Percentiles rank a stretch among this genome's conserved stretches.
phyloP scores from a whole-genome alignment of 2,113 vertebrate species.

The Psittacus erithacus region DNA sequence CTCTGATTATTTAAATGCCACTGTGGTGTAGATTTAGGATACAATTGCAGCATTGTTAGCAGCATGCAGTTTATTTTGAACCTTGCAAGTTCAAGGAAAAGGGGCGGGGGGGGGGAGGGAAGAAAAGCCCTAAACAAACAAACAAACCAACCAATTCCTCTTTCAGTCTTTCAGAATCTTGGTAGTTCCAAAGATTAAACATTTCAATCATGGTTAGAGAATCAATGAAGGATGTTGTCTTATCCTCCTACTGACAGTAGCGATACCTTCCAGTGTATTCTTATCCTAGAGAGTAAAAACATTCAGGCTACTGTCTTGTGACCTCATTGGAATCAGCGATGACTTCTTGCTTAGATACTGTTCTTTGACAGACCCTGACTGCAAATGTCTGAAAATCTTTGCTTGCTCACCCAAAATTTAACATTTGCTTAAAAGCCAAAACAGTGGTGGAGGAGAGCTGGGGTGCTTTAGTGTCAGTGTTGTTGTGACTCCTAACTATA shows the following conservation, averaged over 20 bases:
- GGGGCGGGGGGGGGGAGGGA: too few species aligned
- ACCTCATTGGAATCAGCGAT: fast-evolving
- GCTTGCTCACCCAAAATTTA: not conserved
- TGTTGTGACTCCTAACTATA: not conserved
- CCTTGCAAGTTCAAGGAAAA: not conserved
- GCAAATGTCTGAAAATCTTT: not conserved
- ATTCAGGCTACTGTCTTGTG: not conserved
- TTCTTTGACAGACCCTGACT: not conserved
- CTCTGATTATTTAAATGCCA: not conserved
- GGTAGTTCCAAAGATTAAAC: not conserved
- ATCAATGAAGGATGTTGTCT: not conserved
- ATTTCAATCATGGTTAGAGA: not conserved
- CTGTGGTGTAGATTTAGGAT: not conserved
- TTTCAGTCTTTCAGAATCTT: not conserved
- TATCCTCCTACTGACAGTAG: not conserved
- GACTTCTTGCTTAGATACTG: not conserved
- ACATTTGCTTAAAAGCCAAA: not conserved
- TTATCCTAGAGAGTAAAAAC: not conserved
- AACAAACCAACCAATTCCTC: not conserved
- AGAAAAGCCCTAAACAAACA: not conserved
- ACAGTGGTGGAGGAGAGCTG: not conserved
- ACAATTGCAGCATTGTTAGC: not conserved
- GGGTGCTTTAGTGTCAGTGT: not conserved
- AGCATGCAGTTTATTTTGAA: not conserved
- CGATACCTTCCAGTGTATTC: not conserved